Percentiles rank a stretch among this genome's conserved stretches.
phyloP scores from a whole-genome alignment of 1,140 invertebrate species.

The Globodera rostochiensis region DNA sequence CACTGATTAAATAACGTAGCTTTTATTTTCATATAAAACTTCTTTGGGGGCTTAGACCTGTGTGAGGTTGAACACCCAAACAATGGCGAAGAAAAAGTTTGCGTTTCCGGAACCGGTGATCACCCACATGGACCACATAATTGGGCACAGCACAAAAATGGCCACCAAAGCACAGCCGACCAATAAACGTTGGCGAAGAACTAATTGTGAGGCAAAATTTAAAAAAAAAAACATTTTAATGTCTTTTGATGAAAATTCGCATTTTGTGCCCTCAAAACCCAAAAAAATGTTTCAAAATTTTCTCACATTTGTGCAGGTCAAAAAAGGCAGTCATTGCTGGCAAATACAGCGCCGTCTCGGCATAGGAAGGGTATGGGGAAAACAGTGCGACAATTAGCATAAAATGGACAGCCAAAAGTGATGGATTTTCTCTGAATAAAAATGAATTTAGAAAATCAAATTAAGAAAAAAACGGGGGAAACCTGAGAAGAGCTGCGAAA shows the following conservation, averaged over 20 bases:
- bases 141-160: slow-evolving; percentile 84
- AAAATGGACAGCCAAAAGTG: slow-evolving; percentile 81
- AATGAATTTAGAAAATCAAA: slow-evolving; percentile 14
- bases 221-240: not conserved
- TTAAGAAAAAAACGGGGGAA: slow-evolving; percentile 15
- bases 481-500: slow-evolving; percentile 79
- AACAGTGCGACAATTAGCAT: slow-evolving; percentile 85
- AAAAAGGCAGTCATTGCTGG: slow-evolving; percentile 78
- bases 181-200: slow-evolving; percentile 83
- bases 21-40: not conserved
- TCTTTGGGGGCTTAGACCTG: slow-evolving; percentile 68
- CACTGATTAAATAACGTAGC: no score
- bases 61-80: slow-evolving; percentile 88
- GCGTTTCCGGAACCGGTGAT: slow-evolving; percentile 96
- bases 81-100: slow-evolving; percentile 98
- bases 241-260: no score
- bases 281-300: slow-evolving; percentile 33
- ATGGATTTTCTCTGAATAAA: slow-evolving; percentile 74
- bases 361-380: slow-evolving; percentile 92
- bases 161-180: slow-evolving; percentile 85
- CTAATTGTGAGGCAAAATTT: slow-evolving; percentile 67
- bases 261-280: no score
- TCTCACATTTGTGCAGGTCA: slow-evolving; percentile 81
- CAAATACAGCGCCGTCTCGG: slow-evolving; percentile 88
- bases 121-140: slow-evolving; percentile 97